Evolutionary conservation across 2,113 vertebrate species (phyloP).

Genomic region (Carollia perspicillata): DNA sequence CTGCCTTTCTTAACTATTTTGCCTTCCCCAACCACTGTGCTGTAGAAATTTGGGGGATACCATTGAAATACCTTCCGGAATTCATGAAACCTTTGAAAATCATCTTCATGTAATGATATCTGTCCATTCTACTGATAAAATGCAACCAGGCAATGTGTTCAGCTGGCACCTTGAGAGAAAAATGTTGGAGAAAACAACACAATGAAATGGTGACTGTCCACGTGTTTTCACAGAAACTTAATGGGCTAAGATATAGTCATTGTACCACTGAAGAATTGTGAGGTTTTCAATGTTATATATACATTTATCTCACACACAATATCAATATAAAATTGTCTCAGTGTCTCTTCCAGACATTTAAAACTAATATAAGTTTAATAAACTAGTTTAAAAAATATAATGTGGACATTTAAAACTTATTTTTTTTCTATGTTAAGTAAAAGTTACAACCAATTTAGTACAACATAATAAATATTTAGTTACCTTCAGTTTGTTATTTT

Average conservation of each 20-base stretch:
- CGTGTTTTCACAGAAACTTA: not conserved
- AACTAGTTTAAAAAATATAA: not conserved
- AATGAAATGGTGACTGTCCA: not conserved
- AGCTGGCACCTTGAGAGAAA: not conserved
- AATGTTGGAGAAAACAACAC: not conserved
- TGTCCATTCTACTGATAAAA: not conserved
- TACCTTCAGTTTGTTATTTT: not conserved
- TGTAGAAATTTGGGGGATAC: not conserved
- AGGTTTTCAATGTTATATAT: not conserved
- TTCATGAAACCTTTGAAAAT: conserved; percentile 2
- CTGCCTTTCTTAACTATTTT: not conserved
- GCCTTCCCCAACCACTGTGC: not conserved
- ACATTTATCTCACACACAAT: not conserved
- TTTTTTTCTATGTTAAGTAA: not conserved
- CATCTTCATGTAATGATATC: not conserved
- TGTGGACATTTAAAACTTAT: not conserved
- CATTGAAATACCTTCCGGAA: not conserved
- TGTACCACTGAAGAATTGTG: not conserved
- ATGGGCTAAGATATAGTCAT: not conserved
- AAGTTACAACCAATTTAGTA: not conserved
- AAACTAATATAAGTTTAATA: not conserved
- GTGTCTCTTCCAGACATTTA: not conserved
- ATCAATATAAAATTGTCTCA: not conserved
- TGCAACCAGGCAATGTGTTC: not conserved
- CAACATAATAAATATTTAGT: not conserved